A percentile compares a stretch with the other conserved stretches of the same genome.
phyloP scores from a whole-genome alignment of 1,140 invertebrate species.

The Oppia nitens region DNA sequence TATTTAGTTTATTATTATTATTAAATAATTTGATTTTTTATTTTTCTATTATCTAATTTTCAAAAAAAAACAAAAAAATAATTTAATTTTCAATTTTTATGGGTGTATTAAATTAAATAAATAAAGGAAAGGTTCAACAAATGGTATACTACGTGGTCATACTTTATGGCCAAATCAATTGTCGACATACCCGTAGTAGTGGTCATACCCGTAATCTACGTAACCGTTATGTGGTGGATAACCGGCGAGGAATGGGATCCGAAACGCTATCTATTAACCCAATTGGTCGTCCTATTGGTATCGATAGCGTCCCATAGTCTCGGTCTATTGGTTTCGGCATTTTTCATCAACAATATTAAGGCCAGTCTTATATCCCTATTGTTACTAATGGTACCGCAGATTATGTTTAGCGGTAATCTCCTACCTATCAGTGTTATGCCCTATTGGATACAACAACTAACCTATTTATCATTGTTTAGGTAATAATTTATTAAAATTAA shows the following conservation, averaged over 20 bases:
- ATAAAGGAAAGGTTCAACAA: slow-evolving; percentile 87
- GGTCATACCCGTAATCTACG: slow-evolving; percentile 74
- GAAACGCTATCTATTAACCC: slow-evolving; percentile 67
- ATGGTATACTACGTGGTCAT: slow-evolving; percentile 91
- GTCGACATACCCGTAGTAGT: slow-evolving; percentile 86
- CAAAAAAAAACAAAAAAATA: too few species aligned
- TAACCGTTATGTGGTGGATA: slow-evolving; percentile 85
- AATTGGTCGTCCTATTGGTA: slow-evolving; percentile 66
- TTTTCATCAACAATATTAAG: slow-evolving; percentile 11
- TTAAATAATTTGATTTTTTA: too few species aligned
- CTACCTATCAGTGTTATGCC: slow-evolving; percentile 64
- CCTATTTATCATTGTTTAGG: slow-evolving; percentile 70
- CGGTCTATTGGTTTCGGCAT: slow-evolving; percentile 73
- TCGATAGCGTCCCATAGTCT: slow-evolving; percentile 80
- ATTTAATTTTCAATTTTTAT: too few species aligned
- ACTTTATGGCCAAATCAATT: slow-evolving; percentile 85
- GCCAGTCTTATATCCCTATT: slow-evolving; percentile 6
- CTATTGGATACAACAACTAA: slow-evolving; percentile 83
- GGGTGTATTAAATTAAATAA: too few species aligned
- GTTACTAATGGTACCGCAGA: slow-evolving; percentile 47
- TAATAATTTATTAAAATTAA: too few species aligned
- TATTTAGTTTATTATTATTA: too few species aligned
- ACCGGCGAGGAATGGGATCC: slow-evolving; percentile 76
- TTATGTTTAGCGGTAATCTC: slow-evolving; percentile 66
- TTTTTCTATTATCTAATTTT: too few species aligned